Evolutionary conservation across 23 tunicate species (phyloP), one percentile per base, ranked within the genome.

Genomic region (Trididemnum nubilum): DNA sequence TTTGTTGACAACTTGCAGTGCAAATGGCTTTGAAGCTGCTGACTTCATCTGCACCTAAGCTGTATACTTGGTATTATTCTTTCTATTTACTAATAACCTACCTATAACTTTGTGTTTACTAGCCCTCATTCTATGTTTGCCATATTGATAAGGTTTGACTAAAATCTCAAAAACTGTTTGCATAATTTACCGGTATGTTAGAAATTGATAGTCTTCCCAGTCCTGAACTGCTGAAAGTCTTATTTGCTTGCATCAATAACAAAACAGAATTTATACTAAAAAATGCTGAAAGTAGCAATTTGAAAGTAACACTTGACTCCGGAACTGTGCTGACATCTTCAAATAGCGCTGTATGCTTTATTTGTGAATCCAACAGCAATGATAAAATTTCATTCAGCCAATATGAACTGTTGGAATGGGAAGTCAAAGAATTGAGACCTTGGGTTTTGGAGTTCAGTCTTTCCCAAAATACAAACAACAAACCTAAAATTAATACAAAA

Each of bases 311-410:
- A 3, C 71, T 88, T 27, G 79, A 87, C 32, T 50, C 77, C 4
- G 79, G 83, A 3, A 54, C 31, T 33, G 60, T 30, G 0, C 54
- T 88, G 25, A 34, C 72, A n/a, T 88, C 93, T 34, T 80, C 93
- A n/a, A 88, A 88, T 63, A 85, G 87, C 35, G 79, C 74, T 51
- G 93, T 88, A 2, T 28, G 57, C 34, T 88, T 82, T 77, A 50
- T 88, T 3, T 76, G 65, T 35, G 80, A 88, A 49, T 22, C 70
- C 2, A 51, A 0, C 28, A 49, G 34, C 21, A 34, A 25, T 28
- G 38, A 40, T 26, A 36, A 39, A 49, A 2, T 37, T 5, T 23
- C 59, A 36, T 29, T 35, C 18, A 21, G 34, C 21, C 60, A 77
- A 21, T 67, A 58, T 36, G 64, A 34, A 32, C 81, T 67, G 80